Conservation (phyloP, 2,113 vertebrate genomes). For the Platichthys flesus region DNA sequence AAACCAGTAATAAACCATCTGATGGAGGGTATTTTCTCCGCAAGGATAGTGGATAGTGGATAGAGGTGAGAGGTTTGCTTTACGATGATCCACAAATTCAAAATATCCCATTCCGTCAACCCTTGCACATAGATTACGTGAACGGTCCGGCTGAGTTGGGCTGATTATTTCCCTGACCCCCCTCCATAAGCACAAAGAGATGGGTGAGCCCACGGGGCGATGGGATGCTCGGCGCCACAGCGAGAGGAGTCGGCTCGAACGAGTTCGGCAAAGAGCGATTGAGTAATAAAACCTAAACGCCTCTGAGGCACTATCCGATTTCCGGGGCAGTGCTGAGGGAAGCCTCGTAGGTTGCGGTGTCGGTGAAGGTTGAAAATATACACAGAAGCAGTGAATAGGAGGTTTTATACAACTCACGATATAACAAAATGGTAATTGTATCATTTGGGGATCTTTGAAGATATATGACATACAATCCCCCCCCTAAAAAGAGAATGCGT, state of each 20-base stretch:
- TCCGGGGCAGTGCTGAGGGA: constrained; percentile 23
- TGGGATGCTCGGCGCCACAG: constrained; percentile 16
- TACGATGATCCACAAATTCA: constrained; percentile 20
- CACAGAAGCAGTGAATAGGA: constrained; percentile 10
- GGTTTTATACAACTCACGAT: background rate
- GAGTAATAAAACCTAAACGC: constrained; percentile 63
- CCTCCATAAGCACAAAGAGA: constrained; percentile 24
- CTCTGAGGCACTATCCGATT: constrained; percentile 62
- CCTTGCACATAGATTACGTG: background rate
- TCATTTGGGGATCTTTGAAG: constrained; percentile 8
- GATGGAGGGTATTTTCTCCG: background rate
- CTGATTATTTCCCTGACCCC: constrained; percentile 24
- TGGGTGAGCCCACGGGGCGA: background rate
- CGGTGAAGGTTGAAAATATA: constrained; percentile 16
- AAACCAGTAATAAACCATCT: background rate
- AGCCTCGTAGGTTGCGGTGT: constrained; percentile 1
- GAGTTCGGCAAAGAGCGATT: constrained; percentile 54
- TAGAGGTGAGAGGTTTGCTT: constrained; percentile 2
- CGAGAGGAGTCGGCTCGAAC: constrained; percentile 42
- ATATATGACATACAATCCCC: constrained; percentile 15
- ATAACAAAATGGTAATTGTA: background rate
- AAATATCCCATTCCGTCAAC: constrained; percentile 31
- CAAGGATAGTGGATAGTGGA: background rate
- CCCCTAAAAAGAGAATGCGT: constrained; percentile 13
- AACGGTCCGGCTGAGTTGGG: constrained; percentile 13